Evolutionary conservation across 1,140 invertebrate genomes (phyloP), one percentile per base, ranked within the genome.

Genomic region (Macrobrachium rosenbergii): DNA sequence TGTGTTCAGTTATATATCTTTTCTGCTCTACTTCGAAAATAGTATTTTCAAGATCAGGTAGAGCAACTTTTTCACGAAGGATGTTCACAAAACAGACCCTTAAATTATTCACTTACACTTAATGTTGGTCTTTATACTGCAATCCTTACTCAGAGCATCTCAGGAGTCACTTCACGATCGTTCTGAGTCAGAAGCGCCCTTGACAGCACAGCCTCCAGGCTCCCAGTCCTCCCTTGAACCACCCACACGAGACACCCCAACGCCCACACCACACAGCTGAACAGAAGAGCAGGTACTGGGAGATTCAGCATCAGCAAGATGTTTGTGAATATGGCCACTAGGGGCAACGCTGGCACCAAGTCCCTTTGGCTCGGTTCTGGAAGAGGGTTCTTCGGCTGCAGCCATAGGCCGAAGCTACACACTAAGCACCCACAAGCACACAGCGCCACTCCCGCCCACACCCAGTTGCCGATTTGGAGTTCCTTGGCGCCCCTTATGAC

Each of bases 341-440:
- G 87, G 5, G 87, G 87, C 23, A 88, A 67, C 23, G 84, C 52
- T 12, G 87, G 87, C 17, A 77, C 72, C 28, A 72, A 28, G n/a
- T 79, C 76, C 59, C 60, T 67, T n/a, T 62, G 43, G 37, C 45
- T 64, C 63, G 62, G 23, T 8, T 76, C 17, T 16, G 73, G 87
- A 17, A 73, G 62, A 43, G 82, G 81, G 60, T 88, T 76, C 37
- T 67, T 64, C 2, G 87, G 87, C 67, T 88, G 87, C 5, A 88
- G 77, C 87, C 82, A 88, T 14, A 88, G 64, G 3, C 87, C 87
- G 19, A 83, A 82, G 21, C 75, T 77, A n/a, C 87, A 83, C 67
- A 88, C 87, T 14, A 88, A 8, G 69, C 87, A 88, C 21, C 87
- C 87, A 58, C 87, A 62, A n/a, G 80, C 82, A 43, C 87, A 88